Evolutionary conservation across 2,113 vertebrate genomes (phyloP).

Genomic region (Forbesichthys papilliferus): DNA sequence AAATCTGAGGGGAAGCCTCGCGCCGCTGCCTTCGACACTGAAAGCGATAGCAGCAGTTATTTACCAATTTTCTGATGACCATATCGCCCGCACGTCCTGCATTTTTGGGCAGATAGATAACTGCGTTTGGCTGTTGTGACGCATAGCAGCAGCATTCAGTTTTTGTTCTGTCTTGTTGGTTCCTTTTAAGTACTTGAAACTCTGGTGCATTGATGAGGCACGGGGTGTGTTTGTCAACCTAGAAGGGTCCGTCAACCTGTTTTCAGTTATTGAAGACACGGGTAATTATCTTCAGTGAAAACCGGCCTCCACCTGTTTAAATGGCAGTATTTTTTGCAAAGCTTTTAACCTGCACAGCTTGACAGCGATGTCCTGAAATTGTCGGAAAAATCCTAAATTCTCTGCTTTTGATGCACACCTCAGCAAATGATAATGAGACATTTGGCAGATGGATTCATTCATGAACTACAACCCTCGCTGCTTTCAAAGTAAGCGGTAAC

Average conservation of each 20-base stretch:
- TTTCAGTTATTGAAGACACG: neutral
- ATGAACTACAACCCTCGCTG: too few relatives aligned
- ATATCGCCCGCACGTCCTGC: slow-evolving; percentile 29
- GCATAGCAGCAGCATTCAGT: slow-evolving; percentile 33
- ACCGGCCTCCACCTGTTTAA: slow-evolving; percentile 18
- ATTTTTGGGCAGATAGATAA: slow-evolving; percentile 26
- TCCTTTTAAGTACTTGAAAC: slow-evolving; percentile 13
- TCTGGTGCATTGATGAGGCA: slow-evolving; percentile 33
- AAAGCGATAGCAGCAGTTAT: slow-evolving; percentile 68
- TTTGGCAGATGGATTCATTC: too few relatives aligned
- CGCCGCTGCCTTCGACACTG: slow-evolving; percentile 56
- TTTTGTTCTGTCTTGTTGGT: slow-evolving; percentile 13
- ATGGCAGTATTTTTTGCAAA: neutral
- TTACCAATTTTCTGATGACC: slow-evolving; percentile 67
- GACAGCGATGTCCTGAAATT: too few relatives aligned
- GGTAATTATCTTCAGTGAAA: slow-evolving; percentile 30
- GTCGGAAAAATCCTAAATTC: too few relatives aligned
- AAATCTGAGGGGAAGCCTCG: slow-evolving; percentile 67
- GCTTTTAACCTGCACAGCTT: slow-evolving; percentile 19
- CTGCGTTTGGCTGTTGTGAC: slow-evolving; percentile 7
- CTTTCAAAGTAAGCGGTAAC: too few relatives aligned
- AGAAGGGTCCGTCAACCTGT: slow-evolving; percentile 16
- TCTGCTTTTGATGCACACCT: too few relatives aligned
- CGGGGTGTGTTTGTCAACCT: slow-evolving; percentile 21
- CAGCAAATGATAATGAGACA: too few relatives aligned